Conservation (phyloP, 2,113 vertebrate genomes). For the Tenrec ecaudatus region DNA sequence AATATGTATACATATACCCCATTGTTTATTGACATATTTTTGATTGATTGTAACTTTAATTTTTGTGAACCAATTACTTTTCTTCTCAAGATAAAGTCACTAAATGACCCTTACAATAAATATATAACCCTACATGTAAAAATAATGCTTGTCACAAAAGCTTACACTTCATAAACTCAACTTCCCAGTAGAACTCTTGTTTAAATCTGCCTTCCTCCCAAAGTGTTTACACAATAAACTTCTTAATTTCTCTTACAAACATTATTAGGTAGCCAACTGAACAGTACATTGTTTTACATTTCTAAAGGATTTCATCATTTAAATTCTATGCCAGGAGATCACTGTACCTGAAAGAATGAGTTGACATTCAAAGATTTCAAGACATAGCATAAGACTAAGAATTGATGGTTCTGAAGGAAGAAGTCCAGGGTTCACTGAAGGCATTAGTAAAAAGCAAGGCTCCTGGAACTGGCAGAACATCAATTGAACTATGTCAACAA, state of each 20-base stretch:
- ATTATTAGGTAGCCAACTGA: not conserved
- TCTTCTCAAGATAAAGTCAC: not conserved
- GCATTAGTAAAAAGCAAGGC: too few relatives aligned
- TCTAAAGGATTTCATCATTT: not conserved
- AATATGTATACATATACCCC: not conserved
- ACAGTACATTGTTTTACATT: not conserved
- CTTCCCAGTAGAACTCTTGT: constrained; percentile 8
- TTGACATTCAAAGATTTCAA: too few relatives aligned
- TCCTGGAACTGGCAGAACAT: too few relatives aligned
- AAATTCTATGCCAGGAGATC: not conserved
- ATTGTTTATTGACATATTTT: not conserved
- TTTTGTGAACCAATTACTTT: constrained; percentile 38
- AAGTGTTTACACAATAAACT: not conserved
- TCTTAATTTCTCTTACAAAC: not conserved
- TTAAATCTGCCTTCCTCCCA: not conserved
- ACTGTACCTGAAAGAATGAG: too few relatives aligned
- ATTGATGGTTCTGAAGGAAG: too few relatives aligned
- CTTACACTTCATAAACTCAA: constrained; percentile 6
- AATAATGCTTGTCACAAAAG: not conserved
- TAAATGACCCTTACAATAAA: not conserved
- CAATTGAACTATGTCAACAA: too few relatives aligned
- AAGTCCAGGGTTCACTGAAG: too few relatives aligned
- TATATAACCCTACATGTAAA: not conserved
- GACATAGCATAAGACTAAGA: too few relatives aligned
- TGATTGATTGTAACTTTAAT: not conserved